phyloP scores from a whole-genome alignment of 1,140 invertebrate genomes.

The Melipona quadrifasciata region DNA sequence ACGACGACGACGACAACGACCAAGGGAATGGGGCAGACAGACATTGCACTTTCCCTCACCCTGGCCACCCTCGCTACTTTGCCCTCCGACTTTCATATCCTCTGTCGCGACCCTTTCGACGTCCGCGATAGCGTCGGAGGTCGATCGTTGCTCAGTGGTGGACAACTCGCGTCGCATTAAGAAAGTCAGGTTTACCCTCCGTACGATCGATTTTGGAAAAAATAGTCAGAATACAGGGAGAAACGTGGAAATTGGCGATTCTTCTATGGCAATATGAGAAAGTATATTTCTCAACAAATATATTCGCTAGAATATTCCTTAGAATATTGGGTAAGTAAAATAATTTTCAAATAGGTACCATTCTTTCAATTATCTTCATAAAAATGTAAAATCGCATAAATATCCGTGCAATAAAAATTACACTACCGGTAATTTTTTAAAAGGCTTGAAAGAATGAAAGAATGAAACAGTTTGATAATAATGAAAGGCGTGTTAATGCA shows the following conservation, averaged over 20 bases:
- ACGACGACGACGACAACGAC: constrained; percentile 1
- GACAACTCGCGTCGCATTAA: constrained; percentile 54
- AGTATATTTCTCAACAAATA: too few species aligned
- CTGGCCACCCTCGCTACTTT: constrained; percentile 43
- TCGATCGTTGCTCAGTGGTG: constrained; percentile 55
- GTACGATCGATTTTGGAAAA: background rate
- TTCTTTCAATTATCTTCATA: background rate
- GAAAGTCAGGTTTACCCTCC: constrained; percentile 57
- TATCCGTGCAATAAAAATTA: background rate
- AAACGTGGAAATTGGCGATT: background rate
- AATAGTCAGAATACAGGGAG: background rate
- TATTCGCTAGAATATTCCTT: too few species aligned
- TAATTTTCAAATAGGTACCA: too few species aligned
- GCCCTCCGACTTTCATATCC: constrained; percentile 46
- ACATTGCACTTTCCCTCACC: constrained; percentile 62
- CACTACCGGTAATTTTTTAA: too few species aligned
- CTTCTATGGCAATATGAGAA: too few species aligned
- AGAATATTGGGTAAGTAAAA: too few species aligned
- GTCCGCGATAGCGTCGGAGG: constrained; percentile 13
- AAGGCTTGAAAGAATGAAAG: too few species aligned
- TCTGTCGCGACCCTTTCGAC: constrained; percentile 31
- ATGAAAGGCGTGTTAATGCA: too few species aligned
- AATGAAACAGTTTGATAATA: too few species aligned
- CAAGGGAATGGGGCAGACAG: constrained; percentile 50
- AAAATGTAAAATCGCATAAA: background rate